Base-by-base conservation (phyloP, 2,888 invertebrate species). In the Lithosia quadra region DNA sequence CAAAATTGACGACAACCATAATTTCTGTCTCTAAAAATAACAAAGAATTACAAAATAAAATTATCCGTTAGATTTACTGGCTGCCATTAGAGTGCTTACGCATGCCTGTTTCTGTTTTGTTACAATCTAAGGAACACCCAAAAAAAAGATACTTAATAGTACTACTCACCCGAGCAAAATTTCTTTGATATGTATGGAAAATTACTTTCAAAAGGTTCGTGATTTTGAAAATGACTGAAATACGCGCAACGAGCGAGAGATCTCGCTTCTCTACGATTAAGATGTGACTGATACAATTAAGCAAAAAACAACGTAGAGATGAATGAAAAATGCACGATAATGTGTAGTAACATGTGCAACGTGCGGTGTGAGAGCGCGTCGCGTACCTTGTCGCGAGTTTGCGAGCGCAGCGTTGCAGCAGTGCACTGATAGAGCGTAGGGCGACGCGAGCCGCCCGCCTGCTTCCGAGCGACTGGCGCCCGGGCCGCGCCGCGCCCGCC, bases 391-490 rank as follows among this genome's bases (percentile, higher is more conserved):
- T 82, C 86, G 87, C 88, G 90, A 87, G 86, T 82, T 88, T 84
- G 87, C 87, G 90, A 86, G 86, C 88, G 90, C 89, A 88, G 82
- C 86, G 85, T 83, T 89, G 90, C 90, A 88, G 85, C 87, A 89
- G 79, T 87, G 88, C 90, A 88, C 86, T 80, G 81, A 84, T 77
- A 82, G 78, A 85, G 82, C 84, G 86, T 86, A 86, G 85, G 88
- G 91, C 92, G 91, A 91, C 92, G 89, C 90, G 90, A 89, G 91
- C 89, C 91, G 90, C 88, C 88, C 91, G 93, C 93, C 89, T 90
- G 90, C 84, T 88, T 86, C 86, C 86, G 92, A 92, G 92, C 93
- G 90, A 94, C 94, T 94, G 93, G 89, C 92, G 93, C 92, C 93
- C 93, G 92, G 92, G 92, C 89, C 90, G 90, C 88, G 87, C 82